Base-by-base conservation (phyloP, 2,888 invertebrate genomes). In the Microctonus brassicae region DNA sequence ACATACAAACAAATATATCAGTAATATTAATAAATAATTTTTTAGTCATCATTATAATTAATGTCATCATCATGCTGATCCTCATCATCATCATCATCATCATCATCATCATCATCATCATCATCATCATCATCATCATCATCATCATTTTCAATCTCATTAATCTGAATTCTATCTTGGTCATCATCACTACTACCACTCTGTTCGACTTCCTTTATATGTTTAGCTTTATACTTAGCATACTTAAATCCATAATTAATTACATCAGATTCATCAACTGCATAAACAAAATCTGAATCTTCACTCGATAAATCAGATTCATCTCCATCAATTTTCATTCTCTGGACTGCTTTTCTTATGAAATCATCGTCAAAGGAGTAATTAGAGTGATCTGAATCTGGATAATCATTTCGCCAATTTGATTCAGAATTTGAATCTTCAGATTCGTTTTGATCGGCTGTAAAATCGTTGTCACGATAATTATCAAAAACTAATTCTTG, bases 361-460 rank as follows among this genome's bases (percentile, higher is more conserved):
- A 92, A 92, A 7, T 91, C 90, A 73, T 92, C 91, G 65, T 89
- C 89, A 65, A 92, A 87, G 64, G 91, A 92, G 80, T 90, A 86
- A 36, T 88, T 85, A 71, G 90, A 92, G 13, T 90, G 88, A 63
- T 93, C 92, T 0, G 91, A 91, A 80, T 93, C 93, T 0, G 95
- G 95, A 85, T 95, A 95, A 66, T 95, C 94, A 81, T 95, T 95
- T 73, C 91, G 89, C 90, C 92, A 93, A 83, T 94, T 91, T 78
- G 92, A 92, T 86, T 95, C 95, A 75, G 93, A 92, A 88, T 95
- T 95, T 0, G 95, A 95, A 84, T 94, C 94, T 76, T 91, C 91
- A 29, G 90, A 90, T 5, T 77, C 72, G 7, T 62, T 78, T 4
- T 70, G 71, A 6, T 88, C 88, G 22, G 86, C 85, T 62, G 84